Conservation (phyloP, 2,797 vertebrate genomes). For the Glossophaga mutica region DNA sequence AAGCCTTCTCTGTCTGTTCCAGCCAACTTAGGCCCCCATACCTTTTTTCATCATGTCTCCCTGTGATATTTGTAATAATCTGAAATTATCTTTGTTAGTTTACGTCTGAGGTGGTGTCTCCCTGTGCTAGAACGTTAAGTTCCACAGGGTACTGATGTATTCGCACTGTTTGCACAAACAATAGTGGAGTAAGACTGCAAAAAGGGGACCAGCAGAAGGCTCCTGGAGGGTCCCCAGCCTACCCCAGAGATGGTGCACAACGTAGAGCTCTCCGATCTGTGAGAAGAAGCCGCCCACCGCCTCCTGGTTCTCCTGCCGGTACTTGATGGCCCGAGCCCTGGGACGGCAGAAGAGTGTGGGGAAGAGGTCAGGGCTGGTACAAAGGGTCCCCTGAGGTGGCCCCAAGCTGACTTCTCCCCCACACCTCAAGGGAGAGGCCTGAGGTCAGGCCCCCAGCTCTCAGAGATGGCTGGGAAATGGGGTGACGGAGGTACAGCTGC, state of each 20-base stretch:
- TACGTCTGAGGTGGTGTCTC: neutral
- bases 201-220: neutral
- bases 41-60: neutral
- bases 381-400: neutral
- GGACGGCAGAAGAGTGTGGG: neutral
- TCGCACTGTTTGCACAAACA: neutral
- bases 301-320: slow-evolving; percentile 94
- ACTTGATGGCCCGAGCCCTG: slow-evolving; percentile 95
- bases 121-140: neutral
- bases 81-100: neutral
- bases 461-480: neutral
- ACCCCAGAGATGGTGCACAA: slow-evolving; percentile 98
- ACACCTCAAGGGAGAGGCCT: neutral
- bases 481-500: neutral
- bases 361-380: neutral
- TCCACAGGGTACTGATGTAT: neutral
- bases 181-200: neutral
- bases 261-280: slow-evolving; percentile 94
- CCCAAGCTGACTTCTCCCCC: neutral
- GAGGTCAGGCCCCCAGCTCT: neutral
- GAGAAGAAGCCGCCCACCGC: slow-evolving; percentile 97
- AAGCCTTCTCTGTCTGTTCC: neutral
- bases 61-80: neutral
- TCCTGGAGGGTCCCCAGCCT: slow-evolving; percentile 50
- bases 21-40: neutral